Base-by-base conservation (phyloP, 2,888 invertebrate genomes). In the Abrostola triplasia region DNA sequence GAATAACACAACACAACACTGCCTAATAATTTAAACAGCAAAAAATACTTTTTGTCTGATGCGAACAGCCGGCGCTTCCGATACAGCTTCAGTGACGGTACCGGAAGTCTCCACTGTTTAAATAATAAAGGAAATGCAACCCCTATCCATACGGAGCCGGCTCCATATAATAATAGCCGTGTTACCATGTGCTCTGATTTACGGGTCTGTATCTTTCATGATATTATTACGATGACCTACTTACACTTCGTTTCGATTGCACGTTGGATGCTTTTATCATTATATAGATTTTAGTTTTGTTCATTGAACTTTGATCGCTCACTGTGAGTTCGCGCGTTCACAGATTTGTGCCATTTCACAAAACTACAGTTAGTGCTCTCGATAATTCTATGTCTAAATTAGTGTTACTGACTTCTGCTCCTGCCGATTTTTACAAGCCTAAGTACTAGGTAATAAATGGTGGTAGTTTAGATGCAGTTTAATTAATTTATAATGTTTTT, bases 181-280 rank as follows among this genome's bases (percentile, higher is more conserved):
- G 53, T 60, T 67, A 53, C 54, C 56, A 62, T 52, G 62, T 59
- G 72, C 56, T 72, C 59, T 65, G 66, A 69, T 76, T 81, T 73
- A 63, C 58, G 64, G 75, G 52, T 47, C 44, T 65, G 64, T 80
- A 72, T 76, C 70, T 62, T 67, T 64, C 63, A 62, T 68, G 68
- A 74, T 71, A 77, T 80, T 76, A 71, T 70, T 74, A 58, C 76
- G 66, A 71, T 81, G 84, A 81, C 82, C 84, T 66, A 84, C 76
- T 79, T 84, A 78, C 54, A 71, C 59, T 49, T 62, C 66, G 77
- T 76, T 79, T 60, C 76, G 71, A 71, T 73, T 79, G 77, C 76
- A 79, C 77, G 58, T 53, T 61, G 57, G 63, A 51, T 53, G 51
- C 64, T 67, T 51, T 55, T 77, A 76, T 72, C 66, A 66, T 58